Percentiles rank a stretch among this genome's conserved stretches.
phyloP scores from a whole-genome alignment of 2,888 invertebrate species.

The Caenorhabditis becei region DNA sequence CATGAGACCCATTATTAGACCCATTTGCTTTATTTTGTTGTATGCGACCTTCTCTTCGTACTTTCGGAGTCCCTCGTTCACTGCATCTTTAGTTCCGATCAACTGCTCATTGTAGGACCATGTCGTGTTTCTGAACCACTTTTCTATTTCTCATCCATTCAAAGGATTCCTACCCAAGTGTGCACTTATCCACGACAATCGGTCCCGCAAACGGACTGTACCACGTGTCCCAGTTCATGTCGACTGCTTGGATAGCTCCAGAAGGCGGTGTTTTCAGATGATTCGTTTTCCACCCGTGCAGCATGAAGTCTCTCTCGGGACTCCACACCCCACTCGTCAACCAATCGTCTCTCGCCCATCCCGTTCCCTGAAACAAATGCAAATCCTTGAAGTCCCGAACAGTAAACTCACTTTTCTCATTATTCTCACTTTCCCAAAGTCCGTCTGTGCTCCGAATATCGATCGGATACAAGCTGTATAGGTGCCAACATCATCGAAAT shows the following conservation, averaged over 20 bases:
- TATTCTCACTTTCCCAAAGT: conserved; percentile 59
- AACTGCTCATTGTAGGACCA: conserved; percentile 16
- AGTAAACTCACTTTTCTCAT: conserved; percentile 58
- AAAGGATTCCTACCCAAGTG: conserved; percentile 11
- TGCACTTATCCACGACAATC: conserved; percentile 19
- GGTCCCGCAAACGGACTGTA: conserved; percentile 27
- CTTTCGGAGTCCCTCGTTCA: conserved; percentile 6
- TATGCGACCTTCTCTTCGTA: conserved; percentile 16
- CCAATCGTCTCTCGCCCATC: conserved; percentile 70
- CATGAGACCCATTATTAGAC: conserved; percentile 15
- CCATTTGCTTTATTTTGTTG: conserved; percentile 24
- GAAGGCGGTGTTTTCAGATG: conserved; percentile 5
- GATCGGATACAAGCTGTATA: conserved; percentile 71
- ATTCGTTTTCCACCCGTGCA: conserved; percentile 68
- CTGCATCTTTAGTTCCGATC: conserved; percentile 9
- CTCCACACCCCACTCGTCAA: conserved; percentile 65
- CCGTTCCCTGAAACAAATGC: conserved; percentile 32
- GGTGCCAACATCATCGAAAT: conserved; percentile 64
- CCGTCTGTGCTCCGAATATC: conserved; percentile 38
- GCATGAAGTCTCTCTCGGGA: conserved; percentile 64
- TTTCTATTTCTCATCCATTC: neutral
- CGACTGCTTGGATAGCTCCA: neutral
- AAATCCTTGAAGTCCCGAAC: neutral
- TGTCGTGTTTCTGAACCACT: conserved; percentile 28
- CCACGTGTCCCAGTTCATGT: conserved; percentile 12